Base-by-base conservation (phyloP, 2,113 vertebrate species). In the Cyanistes caeruleus region DNA sequence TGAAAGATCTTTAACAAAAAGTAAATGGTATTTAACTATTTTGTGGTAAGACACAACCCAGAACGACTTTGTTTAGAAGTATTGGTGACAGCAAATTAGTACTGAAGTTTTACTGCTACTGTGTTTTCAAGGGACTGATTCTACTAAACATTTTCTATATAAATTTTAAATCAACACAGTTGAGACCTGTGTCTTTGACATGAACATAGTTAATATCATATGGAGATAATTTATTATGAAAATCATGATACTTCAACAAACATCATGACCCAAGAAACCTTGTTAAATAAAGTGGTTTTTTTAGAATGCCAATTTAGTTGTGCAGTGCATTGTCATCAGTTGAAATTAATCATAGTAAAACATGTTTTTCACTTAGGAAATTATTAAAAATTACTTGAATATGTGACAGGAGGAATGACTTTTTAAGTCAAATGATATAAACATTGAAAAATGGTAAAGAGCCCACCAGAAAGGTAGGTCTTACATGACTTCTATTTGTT, bases 311-410 rank as follows among this genome's bases (percentile, higher is more conserved):
- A 93, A 92, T 93, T 93, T 80, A 91, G 27, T 87, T 94, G 35
- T 95, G 67, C 44, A 89, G 53, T 63, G 35, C 78, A 55, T 79
- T 96, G 84, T 95, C 91, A 91, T 85, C 56, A 77, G 77, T 39
- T 84, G 87, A 97, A 62, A 97, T 97, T 93, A 95, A 96, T 97
- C 84, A 94, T 35, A 86, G 60, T 77, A 95, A 95, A 39, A 90
- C 84, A 65, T 23, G 7, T 31, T 96, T 97, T 97, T 92, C 93
- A 78, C 73, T 79, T 60, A 91, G 73, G 93, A 93, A 19, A 56
- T 88, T 81, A 91, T 89, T 91, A 82, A 93, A 95, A 94, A 93
- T 82, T 95, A 91, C 87, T 90, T 87, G 6, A 94, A 85, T 91
- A 76, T 53, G 25, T 46, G 85, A 44, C 39, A 93, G 56, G 60